Base-by-base conservation (phyloP, 2,888 invertebrate genomes). In the Xestoiulus laeticollis region DNA sequence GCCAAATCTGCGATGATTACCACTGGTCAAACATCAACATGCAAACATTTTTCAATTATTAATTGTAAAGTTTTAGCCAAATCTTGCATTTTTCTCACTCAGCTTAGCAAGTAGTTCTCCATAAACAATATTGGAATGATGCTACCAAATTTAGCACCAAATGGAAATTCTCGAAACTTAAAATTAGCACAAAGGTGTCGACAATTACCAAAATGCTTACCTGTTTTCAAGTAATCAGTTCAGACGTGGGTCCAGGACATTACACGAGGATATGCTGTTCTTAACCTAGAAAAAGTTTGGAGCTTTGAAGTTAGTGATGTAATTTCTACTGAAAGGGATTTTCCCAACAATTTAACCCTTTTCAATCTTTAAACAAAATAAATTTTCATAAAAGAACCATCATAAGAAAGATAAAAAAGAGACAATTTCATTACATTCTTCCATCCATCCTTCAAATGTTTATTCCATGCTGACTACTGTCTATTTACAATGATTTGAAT, bases 401-500 rank as follows among this genome's bases (percentile, higher is more conserved):
- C 33, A 38, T 38, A 38, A 38, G 5, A 84, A 84, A 84, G 38
- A 38, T n/a, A n/a, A 38, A 8, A 38, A 38, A 38, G 6, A 38
- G 19, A 12, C 16, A 44, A 16, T 10, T 30, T 38, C 43, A 85
- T 38, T 48, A 19, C 38, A 85, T 86, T 86, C 59, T 16, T 86
- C 85, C 85, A 85, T 85, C 44, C 85, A 85, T 85, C 85, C 53
- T 38, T 78, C 78, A 87, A 82, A 33, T 87, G 82, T 87, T 87
- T 87, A 83, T 83, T 87, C 53, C 53, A 83, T 87, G 82, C 68
- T 32, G 44, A 48, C 87, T 68, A 78, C 38, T 44, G 82, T 44
- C 87, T 87, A 87, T 87, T 82, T 87, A 87, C 87, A 87, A 87
- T 87, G 82, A 53, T 83, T 84, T 84, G 38, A 84, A 83, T 83